phyloP scores from a whole-genome alignment of 2,888 invertebrate species.

The Cylloceria caligata region DNA sequence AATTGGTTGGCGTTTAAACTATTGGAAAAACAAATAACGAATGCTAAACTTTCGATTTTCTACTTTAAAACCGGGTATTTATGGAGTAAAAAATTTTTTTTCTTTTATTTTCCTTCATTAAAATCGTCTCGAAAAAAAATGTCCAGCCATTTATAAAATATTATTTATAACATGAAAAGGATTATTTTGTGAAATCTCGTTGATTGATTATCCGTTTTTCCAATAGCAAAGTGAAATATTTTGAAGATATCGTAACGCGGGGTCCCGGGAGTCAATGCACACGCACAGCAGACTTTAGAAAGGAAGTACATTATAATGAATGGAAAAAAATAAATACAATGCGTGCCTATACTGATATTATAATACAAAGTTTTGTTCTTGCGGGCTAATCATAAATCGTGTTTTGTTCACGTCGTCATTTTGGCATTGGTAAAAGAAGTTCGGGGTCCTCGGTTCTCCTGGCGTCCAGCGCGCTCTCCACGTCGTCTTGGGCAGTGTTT shows the following conservation, averaged over 20 bases:
- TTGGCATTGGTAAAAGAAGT: slow-evolving; percentile 21
- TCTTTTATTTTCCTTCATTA: too few species aligned
- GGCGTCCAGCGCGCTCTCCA: slow-evolving; percentile 64
- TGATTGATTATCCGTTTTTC: not conserved
- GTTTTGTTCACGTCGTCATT: slow-evolving; percentile 53
- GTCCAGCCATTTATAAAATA: too few species aligned
- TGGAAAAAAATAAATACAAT: slow-evolving; percentile 83
- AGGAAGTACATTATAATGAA: slow-evolving; percentile 79
- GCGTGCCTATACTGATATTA: slow-evolving; percentile 80
- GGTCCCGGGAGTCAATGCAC: slow-evolving; percentile 46
- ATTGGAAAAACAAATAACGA: not conserved
- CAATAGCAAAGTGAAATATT: not conserved
- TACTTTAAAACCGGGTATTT: too few species aligned
- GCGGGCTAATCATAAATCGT: slow-evolving; percentile 64
- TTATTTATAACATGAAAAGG: not conserved
- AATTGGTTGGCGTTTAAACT: not conserved
- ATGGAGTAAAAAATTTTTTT: too few species aligned
- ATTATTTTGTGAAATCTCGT: not conserved
- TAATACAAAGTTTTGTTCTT: slow-evolving; percentile 77
- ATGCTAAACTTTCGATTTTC: not conserved
- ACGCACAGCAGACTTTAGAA: slow-evolving; percentile 74
- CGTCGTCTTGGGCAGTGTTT: slow-evolving; percentile 70
- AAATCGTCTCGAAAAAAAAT: too few species aligned
- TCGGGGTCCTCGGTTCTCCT: slow-evolving; percentile 33
- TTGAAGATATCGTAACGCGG: not conserved